phyloP scores from a whole-genome alignment of 2,797 vertebrate species.

The Neosalanx taihuensis region DNA sequence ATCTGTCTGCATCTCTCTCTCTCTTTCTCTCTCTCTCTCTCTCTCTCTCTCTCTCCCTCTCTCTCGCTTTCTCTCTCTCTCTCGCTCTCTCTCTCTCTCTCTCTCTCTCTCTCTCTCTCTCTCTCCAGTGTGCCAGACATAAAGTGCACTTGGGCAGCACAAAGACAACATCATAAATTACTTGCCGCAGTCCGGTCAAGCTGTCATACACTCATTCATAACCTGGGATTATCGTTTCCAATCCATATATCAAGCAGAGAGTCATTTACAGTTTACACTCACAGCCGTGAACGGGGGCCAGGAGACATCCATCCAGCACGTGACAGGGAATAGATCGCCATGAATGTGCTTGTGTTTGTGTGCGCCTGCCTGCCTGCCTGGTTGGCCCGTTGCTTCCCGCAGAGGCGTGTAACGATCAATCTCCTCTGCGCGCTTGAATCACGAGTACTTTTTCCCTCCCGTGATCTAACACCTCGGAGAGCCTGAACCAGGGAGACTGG shows the following conservation, averaged over 20 bases:
- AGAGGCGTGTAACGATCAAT: constrained; percentile 46
- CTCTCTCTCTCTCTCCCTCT: background rate
- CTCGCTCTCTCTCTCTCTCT: background rate
- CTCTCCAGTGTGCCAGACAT: constrained; percentile 36
- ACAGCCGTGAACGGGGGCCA: constrained; percentile 43
- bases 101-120: constrained; percentile 5
- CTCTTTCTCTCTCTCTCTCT: background rate
- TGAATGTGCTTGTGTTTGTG: constrained; percentile 38
- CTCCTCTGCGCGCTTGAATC: constrained; percentile 28
- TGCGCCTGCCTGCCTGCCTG: constrained; percentile 13
- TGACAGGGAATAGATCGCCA: constrained; percentile 50
- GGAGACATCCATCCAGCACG: constrained; percentile 56
- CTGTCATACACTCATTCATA: constrained; percentile 59
- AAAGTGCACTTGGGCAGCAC: constrained; percentile 54
- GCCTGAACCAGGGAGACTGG: constrained; percentile 6
- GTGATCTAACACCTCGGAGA: constrained; percentile 32
- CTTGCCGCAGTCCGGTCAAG: constrained; percentile 46
- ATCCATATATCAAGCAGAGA: constrained; percentile 60
- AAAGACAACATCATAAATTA: constrained; percentile 71
- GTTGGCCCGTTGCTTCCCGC: constrained; percentile 48
- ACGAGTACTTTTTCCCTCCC: constrained; percentile 37
- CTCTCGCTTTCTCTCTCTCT: background rate
- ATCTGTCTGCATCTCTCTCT: background rate
- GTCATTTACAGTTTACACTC: constrained; percentile 51
- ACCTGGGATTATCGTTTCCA: constrained; percentile 61